Evolutionary conservation across 2,797 vertebrate genomes (phyloP).

Genomic region (Amazonetta brasiliensis): DNA sequence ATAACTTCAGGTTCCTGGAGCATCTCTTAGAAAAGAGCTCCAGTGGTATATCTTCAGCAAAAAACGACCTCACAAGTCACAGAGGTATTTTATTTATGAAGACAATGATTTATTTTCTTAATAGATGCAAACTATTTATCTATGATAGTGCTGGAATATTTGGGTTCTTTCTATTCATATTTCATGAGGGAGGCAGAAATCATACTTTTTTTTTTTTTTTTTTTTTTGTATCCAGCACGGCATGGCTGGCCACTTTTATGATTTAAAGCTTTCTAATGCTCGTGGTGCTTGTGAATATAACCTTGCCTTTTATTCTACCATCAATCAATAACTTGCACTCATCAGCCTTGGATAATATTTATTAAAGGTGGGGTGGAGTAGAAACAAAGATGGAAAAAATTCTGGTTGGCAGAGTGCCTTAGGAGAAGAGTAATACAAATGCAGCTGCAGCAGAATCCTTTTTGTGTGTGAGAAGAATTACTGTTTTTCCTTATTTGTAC

Average conservation of each 20-base stretch:
- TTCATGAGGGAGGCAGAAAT: neutral
- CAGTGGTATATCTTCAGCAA: neutral
- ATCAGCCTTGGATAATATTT: slow-evolving; percentile 44
- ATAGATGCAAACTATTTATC: neutral
- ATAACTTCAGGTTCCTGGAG: neutral
- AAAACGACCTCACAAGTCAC: neutral
- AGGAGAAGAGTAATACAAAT: slow-evolving; percentile 49
- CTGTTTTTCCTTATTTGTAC: neutral
- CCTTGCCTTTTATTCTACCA: slow-evolving; percentile 55
- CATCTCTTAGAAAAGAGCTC: neutral
- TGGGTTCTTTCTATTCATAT: neutral
- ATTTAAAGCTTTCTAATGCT: slow-evolving; percentile 25
- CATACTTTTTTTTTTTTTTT: neutral
- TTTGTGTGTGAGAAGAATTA: neutral
- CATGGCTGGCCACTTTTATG: neutral
- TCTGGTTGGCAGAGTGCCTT: slow-evolving; percentile 53
- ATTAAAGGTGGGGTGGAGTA: slow-evolving; percentile 56
- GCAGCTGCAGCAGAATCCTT: slow-evolving; percentile 57
- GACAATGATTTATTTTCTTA: slow-evolving; percentile 4
- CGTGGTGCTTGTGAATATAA: slow-evolving; percentile 30
- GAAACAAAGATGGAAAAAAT: slow-evolving; percentile 65
- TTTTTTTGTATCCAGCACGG: neutral
- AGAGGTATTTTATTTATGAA: slow-evolving; percentile 2
- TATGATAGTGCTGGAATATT: neutral
- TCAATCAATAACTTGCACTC: slow-evolving; percentile 60